phyloP scores from a whole-genome alignment of 2,888 invertebrate species.

The Caenorhabditis sp. region DNA sequence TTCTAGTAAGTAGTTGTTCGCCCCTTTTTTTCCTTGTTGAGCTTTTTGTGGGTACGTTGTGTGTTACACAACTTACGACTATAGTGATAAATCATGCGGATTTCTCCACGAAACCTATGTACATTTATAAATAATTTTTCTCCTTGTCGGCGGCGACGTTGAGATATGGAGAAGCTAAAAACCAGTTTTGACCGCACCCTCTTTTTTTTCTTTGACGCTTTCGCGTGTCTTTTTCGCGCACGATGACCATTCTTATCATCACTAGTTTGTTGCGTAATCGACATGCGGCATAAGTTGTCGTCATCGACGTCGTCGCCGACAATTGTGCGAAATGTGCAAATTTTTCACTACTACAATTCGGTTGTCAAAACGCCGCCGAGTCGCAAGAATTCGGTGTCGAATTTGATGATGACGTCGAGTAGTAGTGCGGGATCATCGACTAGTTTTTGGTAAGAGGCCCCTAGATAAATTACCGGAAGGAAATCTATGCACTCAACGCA shows the following conservation, averaged over 20 bases:
- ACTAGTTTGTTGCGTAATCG: neutral
- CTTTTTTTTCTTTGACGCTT: neutral
- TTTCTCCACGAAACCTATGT: conserved; percentile 7
- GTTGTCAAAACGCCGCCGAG: neutral
- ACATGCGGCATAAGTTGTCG: neutral
- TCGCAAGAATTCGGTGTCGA: neutral
- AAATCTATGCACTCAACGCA: neutral
- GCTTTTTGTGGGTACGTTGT: neutral
- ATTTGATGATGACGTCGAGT: neutral
- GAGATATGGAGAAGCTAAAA: neutral
- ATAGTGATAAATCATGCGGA: neutral
- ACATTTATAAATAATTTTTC: conserved; percentile 5
- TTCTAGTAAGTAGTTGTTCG: neutral
- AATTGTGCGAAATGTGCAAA: conserved; percentile 40
- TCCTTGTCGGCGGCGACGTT: conserved; percentile 9
- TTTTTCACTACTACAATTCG: conserved; percentile 43
- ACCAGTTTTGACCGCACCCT: neutral
- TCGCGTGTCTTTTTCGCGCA: neutral
- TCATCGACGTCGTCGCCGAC: conserved; percentile 6
- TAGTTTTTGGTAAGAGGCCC: neutral
- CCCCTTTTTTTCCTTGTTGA: neutral
- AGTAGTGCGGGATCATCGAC: neutral
- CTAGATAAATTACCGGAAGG: neutral
- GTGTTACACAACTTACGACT: neutral
- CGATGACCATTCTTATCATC: neutral